Conservation (phyloP, 2,797 vertebrate species). For the Orientallactaga sibirica region DNA sequence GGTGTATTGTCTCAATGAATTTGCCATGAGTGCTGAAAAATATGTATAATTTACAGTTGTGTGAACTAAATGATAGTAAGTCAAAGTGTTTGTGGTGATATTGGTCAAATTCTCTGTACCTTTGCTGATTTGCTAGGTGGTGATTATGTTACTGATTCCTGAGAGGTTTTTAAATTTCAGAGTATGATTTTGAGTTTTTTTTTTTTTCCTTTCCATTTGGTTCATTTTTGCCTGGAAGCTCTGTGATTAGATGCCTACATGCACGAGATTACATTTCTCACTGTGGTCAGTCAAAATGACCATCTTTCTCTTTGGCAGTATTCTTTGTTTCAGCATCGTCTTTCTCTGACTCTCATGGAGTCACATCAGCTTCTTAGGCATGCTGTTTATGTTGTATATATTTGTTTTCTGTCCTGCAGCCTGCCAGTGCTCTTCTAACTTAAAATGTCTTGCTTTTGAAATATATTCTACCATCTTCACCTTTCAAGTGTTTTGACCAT, state of each 20-base stretch:
- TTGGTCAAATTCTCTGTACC: not conserved
- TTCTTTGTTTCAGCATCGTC: not conserved
- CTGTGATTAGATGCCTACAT: not conserved
- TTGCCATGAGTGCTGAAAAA: not conserved
- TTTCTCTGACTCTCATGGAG: slow-evolving; percentile 30
- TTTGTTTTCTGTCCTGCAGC: slow-evolving; percentile 1
- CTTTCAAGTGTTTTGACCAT: slow-evolving; percentile 52
- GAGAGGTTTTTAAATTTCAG: slow-evolving; percentile 4
- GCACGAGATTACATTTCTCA: not conserved
- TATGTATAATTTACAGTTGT: not conserved
- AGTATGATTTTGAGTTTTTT: not conserved
- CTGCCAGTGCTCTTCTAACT: not conserved
- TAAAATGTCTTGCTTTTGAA: slow-evolving; percentile 31
- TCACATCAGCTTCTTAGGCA: not conserved
- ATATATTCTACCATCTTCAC: slow-evolving; percentile 3
- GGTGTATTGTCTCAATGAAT: not conserved
- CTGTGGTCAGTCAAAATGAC: not conserved
- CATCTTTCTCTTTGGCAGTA: not conserved
- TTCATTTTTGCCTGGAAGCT: not conserved
- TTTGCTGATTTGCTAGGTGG: not conserved
- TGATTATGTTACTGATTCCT: not conserved
- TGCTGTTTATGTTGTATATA: not conserved
- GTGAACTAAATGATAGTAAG: not conserved
- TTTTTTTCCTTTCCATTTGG: not conserved
- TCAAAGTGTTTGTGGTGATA: not conserved